Percentiles rank a stretch among this genome's conserved stretches.
Conservation (phyloP, 2,113 vertebrate genomes). For the Sialia sialis region DNA sequence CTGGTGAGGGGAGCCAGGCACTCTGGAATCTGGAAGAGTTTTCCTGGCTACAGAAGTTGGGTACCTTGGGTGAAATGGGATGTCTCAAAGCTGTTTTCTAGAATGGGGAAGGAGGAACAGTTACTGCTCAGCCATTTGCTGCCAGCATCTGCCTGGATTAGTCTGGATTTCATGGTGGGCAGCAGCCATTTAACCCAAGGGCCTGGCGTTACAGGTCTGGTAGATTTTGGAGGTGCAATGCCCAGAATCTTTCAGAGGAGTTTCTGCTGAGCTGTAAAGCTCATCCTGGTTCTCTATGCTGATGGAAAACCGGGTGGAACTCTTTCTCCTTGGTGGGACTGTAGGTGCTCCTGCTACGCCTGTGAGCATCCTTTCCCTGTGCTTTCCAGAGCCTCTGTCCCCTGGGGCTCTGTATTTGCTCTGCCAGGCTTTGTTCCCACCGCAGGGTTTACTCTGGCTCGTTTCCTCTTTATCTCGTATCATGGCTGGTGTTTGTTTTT, state of each 20-base stretch:
- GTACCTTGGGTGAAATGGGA: not conserved
- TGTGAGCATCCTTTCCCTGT: not conserved
- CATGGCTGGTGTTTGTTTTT: conserved; percentile 17
- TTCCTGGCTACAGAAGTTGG: not conserved
- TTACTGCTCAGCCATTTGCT: not conserved
- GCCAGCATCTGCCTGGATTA: not conserved
- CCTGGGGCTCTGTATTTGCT: not conserved
- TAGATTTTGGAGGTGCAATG: not conserved
- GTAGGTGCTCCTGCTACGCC: accelerated
- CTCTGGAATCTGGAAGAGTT: not conserved
- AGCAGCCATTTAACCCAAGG: not conserved
- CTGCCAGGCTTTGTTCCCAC: not conserved
- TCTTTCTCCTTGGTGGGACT: not conserved
- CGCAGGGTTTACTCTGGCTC: not conserved
- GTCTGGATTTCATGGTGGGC: not conserved
- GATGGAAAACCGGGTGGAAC: not conserved
- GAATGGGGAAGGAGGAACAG: not conserved
- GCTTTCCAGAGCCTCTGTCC: not conserved
- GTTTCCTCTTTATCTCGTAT: not conserved
- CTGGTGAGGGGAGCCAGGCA: not conserved
- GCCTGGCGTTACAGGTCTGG: not conserved
- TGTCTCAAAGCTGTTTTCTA: not conserved
- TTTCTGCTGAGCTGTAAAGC: not conserved
- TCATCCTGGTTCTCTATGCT: not conserved
- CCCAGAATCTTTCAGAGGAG: not conserved